Percentiles rank a stretch among this genome's conserved stretches.
Evolutionary conservation across 2,888 invertebrate genomes (phyloP).

Genomic region (Caenorhabditis sp.): DNA sequence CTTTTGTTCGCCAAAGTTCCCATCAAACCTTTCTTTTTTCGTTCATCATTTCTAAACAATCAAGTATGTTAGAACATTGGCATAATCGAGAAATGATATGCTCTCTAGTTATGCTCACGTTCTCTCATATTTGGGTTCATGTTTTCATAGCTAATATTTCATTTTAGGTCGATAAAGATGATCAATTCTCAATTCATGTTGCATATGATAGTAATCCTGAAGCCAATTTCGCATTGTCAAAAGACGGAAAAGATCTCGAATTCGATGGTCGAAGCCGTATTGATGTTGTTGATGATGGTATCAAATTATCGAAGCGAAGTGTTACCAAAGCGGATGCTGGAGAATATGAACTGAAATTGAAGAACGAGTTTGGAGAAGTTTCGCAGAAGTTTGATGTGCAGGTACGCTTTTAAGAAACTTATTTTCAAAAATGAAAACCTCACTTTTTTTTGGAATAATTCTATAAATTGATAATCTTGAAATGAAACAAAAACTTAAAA

Average conservation of each 20-base stretch:
- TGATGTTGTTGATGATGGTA: constrained; percentile 50
- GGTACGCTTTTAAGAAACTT: constrained; percentile 46
- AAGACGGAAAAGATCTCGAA: constrained; percentile 60
- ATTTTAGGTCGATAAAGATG: constrained; percentile 58
- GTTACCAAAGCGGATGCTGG: constrained; percentile 64
- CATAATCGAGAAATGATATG: background rate
- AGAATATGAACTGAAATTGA: constrained; percentile 62
- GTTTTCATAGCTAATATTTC: background rate
- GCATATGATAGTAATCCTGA: constrained; percentile 61
- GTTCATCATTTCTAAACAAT: background rate
- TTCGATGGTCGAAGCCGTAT: constrained; percentile 58
- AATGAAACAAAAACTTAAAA: too few relatives aligned
- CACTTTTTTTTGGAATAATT: too few relatives aligned
- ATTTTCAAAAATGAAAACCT: too few relatives aligned
- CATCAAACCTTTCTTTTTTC: background rate
- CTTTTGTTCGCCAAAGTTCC: background rate
- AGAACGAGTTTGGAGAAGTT: constrained; percentile 66
- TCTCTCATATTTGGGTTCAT: background rate
- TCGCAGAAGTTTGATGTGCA: constrained; percentile 48
- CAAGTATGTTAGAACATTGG: too few relatives aligned
- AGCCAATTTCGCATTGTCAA: constrained; percentile 57
- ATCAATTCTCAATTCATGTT: constrained; percentile 57
- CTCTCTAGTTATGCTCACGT: constrained; percentile 5
- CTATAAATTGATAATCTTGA: too few relatives aligned
- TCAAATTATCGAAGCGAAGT: constrained; percentile 50